A percentile compares a stretch with the other conserved stretches of the same genome.
Evolutionary conservation across 2,797 vertebrate genomes (phyloP).

Genomic region (Discoglossus pictus): DNA sequence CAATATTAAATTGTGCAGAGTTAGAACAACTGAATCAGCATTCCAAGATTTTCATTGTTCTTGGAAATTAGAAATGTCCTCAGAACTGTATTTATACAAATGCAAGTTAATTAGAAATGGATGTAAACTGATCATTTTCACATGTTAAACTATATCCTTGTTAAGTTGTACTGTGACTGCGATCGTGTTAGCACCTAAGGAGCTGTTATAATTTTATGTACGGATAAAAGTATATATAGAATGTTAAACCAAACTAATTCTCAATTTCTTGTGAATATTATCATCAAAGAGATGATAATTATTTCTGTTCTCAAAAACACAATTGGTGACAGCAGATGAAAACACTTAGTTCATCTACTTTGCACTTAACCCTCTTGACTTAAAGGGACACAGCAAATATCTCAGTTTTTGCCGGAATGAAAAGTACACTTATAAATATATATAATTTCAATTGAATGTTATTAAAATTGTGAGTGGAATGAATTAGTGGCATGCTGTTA

Average conservation of each 20-base stretch:
- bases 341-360: too few relatives aligned
- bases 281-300: too few relatives aligned
- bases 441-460: too few relatives aligned
- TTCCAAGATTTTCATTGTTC: conserved; percentile 30
- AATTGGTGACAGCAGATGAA: too few relatives aligned
- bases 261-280: too few relatives aligned
- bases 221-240: not conserved
- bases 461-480: too few relatives aligned
- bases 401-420: too few relatives aligned
- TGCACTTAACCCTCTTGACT: too few relatives aligned
- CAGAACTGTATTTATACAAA: conserved; percentile 12
- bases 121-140: conserved; percentile 11
- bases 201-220: not conserved
- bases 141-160: conserved; percentile 8
- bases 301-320: too few relatives aligned
- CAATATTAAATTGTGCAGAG: conserved; percentile 10
- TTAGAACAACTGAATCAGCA: conserved; percentile 28
- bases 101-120: conserved; percentile 15
- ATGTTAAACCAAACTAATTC: not conserved
- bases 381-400: too few relatives aligned
- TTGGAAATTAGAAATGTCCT: conserved; percentile 28
- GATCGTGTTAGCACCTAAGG: conserved; percentile 3
- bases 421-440: too few relatives aligned
- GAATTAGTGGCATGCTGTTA: too few relatives aligned
- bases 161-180: not conserved